These are phyloP conservation scores for Burhinus bistriatus DNA, from an alignment of 2,113 vertebrate genomes.

Conservation along the genomic window DNA sequence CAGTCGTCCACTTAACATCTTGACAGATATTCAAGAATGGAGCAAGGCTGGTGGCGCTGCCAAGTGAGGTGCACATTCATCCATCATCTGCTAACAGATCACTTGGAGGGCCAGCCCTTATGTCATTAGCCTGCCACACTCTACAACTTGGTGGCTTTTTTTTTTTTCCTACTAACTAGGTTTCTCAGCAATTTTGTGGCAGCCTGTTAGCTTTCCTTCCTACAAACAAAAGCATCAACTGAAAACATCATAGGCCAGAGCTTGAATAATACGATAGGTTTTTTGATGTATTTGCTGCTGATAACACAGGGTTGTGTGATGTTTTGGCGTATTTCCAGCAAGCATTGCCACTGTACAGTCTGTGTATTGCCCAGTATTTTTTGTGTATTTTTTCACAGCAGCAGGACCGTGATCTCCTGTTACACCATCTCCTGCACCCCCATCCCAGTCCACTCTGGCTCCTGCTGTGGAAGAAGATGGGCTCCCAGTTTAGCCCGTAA, in stretches of 20 bases:
- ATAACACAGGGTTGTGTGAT: neutral
- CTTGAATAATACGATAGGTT: neutral
- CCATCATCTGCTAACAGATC: slow-evolving; percentile 89
- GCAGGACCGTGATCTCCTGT: fast-evolving
- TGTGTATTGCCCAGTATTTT: fast-evolving
- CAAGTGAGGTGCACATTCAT: slow-evolving; percentile 76
- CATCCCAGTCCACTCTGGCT: fast-evolving
- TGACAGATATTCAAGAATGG: slow-evolving; percentile 83
- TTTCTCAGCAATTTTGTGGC: neutral
- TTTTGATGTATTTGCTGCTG: neutral
- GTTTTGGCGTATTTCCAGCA: neutral
- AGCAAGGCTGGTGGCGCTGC: slow-evolving; percentile 75
- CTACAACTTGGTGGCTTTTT: slow-evolving; percentile 18
- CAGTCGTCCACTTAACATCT: slow-evolving; percentile 87
- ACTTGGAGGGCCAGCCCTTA: slow-evolving; percentile 52
- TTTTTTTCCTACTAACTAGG: neutral
- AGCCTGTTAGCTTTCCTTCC: neutral
- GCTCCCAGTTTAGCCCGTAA: fast-evolving
- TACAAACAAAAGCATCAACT: neutral
- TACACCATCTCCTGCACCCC: fast-evolving
- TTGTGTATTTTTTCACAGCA: neutral
- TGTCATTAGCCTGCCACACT: slow-evolving; percentile 35
- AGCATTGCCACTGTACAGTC: neutral
- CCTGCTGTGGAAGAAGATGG: fast-evolving
- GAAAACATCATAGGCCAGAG: neutral